Conservation (phyloP, 2,113 vertebrate species). For the Machaerirhynchus nigripectus region DNA sequence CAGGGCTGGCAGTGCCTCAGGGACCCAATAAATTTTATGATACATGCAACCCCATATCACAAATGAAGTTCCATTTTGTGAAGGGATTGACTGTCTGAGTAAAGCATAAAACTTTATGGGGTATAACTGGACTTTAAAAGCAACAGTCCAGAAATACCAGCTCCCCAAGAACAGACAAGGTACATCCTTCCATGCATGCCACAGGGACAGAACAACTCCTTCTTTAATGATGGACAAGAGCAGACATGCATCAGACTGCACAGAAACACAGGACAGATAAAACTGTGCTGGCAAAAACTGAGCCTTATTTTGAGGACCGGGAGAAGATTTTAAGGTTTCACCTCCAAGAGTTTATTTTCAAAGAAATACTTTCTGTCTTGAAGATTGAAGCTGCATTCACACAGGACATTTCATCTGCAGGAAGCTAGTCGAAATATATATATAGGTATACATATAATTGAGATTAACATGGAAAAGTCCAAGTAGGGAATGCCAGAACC, state of each 20-base stretch:
- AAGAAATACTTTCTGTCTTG: not conserved
- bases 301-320: not conserved
- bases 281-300: not conserved
- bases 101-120: not conserved
- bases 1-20: not conserved
- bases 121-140: not conserved
- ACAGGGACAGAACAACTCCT: not conserved
- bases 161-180: not conserved
- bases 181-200: rapidly evolving
- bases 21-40: not conserved
- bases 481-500: not conserved
- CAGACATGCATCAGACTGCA: rapidly evolving
- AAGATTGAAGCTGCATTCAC: not conserved
- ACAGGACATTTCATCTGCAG: not conserved
- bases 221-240: not conserved
- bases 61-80: not conserved
- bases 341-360: not conserved
- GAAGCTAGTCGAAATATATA: not conserved
- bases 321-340: not conserved
- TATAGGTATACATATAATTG: not conserved
- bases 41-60: not conserved
- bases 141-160: not conserved
- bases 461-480: not conserved
- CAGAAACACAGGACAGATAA: not conserved
- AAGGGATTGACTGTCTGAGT: not conserved